Evolutionary conservation across 2,888 invertebrate genomes (phyloP).

Genomic region (Keiferia lycopersicella): DNA sequence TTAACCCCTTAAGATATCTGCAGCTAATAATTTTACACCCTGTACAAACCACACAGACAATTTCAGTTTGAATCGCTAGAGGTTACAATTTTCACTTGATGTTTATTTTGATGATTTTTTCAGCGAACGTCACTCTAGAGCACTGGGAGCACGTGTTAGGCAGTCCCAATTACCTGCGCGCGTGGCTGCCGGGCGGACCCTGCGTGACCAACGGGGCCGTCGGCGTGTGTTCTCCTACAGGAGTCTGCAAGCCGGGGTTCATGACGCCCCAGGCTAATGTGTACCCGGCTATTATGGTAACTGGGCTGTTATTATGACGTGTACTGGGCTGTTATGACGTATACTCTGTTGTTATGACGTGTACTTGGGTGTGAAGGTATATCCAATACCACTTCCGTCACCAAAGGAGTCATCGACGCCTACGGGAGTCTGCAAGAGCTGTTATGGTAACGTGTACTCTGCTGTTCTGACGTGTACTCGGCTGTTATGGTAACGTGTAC

Average conservation of each 20-base stretch:
- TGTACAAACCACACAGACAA: too few relatives aligned
- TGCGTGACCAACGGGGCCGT: constrained; percentile 60
- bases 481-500: constrained; percentile 50
- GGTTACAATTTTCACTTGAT: too few relatives aligned
- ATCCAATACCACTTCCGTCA: too few relatives aligned
- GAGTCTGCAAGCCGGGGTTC: constrained; percentile 48
- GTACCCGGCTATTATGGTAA: constrained; percentile 60
- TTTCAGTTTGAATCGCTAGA: too few relatives aligned
- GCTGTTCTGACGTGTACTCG: constrained; percentile 61
- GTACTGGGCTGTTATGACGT: constrained; percentile 56
- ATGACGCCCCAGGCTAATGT: constrained; percentile 55
- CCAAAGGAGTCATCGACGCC: too few relatives aligned
- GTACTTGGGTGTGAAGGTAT: too few relatives aligned
- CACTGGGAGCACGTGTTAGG: constrained; percentile 50
- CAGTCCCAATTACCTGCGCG: constrained; percentile 45
- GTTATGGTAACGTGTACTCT: constrained; percentile 45
- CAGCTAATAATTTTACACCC: too few relatives aligned
- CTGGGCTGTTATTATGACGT: constrained; percentile 51
- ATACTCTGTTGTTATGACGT: too few relatives aligned
- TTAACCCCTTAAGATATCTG: too few relatives aligned
- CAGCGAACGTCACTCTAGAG: constrained; percentile 58
- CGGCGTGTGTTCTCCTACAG: constrained; percentile 55
- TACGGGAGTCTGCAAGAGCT: too few relatives aligned
- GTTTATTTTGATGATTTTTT: too few relatives aligned
- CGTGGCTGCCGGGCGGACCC: constrained; percentile 55